Conservation (phyloP, 1,140 invertebrate genomes). For the Procambarus virginalis region DNA sequence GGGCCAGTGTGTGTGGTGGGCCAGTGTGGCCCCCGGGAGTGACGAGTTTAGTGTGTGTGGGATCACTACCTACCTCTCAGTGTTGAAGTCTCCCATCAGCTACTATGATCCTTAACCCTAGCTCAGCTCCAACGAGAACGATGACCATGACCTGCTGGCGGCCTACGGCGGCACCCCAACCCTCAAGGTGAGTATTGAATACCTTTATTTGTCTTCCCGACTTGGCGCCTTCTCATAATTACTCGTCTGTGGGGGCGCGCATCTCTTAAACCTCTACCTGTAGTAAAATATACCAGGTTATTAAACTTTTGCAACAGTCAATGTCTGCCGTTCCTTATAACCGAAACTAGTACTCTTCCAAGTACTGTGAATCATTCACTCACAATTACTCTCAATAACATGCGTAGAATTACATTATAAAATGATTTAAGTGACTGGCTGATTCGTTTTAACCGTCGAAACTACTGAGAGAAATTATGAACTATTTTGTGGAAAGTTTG, state of each 20-base stretch:
- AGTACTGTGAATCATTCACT: too few species aligned
- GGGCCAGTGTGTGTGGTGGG: not conserved
- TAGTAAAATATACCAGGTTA: not conserved
- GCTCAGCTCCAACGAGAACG: not conserved
- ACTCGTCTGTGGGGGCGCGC: too few species aligned
- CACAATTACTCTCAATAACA: too few species aligned
- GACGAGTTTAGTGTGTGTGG: not conserved
- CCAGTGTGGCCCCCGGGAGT: too few species aligned
- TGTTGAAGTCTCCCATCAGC: conserved; percentile 25
- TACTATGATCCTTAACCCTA: not conserved
- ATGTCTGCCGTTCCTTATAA: not conserved
- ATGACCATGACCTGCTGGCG: conserved; percentile 38
- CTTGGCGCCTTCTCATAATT: too few species aligned
- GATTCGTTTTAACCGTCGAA: too few species aligned
- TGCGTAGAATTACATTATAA: too few species aligned
- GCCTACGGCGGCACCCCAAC: conserved; percentile 39
- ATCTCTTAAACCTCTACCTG: not conserved
- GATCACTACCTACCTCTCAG: conserved; percentile 21
- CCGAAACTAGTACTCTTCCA: too few species aligned
- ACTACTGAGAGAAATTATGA: too few species aligned
- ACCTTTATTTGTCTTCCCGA: too few species aligned
- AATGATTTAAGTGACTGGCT: too few species aligned
- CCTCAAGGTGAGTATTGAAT: conserved; percentile 30
- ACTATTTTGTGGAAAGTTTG: too few species aligned
- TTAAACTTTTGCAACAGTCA: not conserved